Conservation (phyloP, 2,888 invertebrate genomes). For the Baronia brevicornis region DNA sequence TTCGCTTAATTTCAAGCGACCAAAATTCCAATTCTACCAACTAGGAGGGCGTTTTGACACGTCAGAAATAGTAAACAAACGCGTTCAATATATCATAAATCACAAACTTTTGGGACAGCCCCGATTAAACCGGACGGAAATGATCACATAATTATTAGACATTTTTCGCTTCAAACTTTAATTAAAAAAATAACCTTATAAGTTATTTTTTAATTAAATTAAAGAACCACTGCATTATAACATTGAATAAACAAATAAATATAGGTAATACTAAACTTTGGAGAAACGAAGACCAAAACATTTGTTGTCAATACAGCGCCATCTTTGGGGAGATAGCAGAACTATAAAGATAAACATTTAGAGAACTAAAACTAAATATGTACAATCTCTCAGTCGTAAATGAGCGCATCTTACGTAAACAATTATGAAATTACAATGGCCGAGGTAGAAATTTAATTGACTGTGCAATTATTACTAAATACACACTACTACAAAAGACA, state of each 20-base stretch:
- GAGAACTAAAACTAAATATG: slow-evolving; percentile 8
- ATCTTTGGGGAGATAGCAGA: slow-evolving; percentile 23
- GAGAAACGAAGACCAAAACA: too few relatives aligned
- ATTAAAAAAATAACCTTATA: too few relatives aligned
- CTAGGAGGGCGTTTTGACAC: slow-evolving; percentile 24
- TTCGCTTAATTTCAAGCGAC: slow-evolving; percentile 9
- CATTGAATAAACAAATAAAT: too few relatives aligned
- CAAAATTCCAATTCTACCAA: slow-evolving; percentile 18
- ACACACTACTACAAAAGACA: slow-evolving; percentile 59
- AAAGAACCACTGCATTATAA: too few relatives aligned
- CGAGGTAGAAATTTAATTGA: slow-evolving; percentile 52
- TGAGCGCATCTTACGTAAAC: slow-evolving; percentile 29
- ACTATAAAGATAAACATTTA: slow-evolving; percentile 7
- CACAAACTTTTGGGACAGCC: slow-evolving; percentile 58
- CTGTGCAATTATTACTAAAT: slow-evolving; percentile 57
- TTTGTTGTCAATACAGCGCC: slow-evolving; percentile 25
- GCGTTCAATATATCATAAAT: slow-evolving; percentile 61
- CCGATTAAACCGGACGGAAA: slow-evolving; percentile 48
- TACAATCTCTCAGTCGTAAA: slow-evolving; percentile 14
- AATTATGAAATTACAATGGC: slow-evolving; percentile 54
- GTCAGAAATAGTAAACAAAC: slow-evolving; percentile 32
- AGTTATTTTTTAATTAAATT: too few relatives aligned
- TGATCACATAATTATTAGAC: slow-evolving; percentile 68
- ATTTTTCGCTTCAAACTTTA: too few relatives aligned
- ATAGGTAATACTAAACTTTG: too few relatives aligned